Conservation (phyloP, 2,888 invertebrate genomes). For the Ctenicera cuprea region DNA sequence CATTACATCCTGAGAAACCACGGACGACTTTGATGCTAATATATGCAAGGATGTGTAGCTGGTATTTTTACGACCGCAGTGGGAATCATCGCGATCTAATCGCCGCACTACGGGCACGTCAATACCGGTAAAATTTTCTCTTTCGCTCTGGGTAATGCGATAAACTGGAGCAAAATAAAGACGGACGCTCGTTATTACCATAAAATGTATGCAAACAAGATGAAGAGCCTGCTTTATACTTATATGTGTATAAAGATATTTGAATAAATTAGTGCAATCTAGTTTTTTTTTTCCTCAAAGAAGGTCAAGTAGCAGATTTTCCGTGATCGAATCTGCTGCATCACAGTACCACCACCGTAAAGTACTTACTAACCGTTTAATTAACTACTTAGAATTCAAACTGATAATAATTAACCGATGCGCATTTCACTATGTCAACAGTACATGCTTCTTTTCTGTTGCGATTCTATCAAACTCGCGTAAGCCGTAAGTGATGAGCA, state of each 20-base stretch:
- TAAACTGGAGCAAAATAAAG: constrained; percentile 40
- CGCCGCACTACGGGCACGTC: constrained; percentile 3
- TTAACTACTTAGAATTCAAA: constrained; percentile 27
- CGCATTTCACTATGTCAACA: neutral
- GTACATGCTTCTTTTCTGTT: neutral
- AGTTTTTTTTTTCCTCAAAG: constrained; percentile 35
- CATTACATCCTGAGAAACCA: constrained; percentile 46
- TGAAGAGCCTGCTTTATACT: constrained; percentile 4
- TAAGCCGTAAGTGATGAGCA: constrained; percentile 8
- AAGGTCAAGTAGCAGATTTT: constrained; percentile 44
- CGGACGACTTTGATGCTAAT: constrained; percentile 48
- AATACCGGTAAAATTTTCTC: constrained; percentile 5
- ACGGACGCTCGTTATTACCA: neutral
- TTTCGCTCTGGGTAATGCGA: constrained; percentile 4
- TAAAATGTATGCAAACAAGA: constrained; percentile 11
- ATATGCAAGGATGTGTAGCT: constrained; percentile 46
- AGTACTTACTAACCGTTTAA: constrained; percentile 37
- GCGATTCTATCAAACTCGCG: neutral
- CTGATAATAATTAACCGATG: constrained; percentile 12
- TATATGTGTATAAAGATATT: constrained; percentile 33
- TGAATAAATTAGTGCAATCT: constrained; percentile 42
- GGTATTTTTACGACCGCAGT: constrained; percentile 46
- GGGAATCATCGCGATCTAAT: constrained; percentile 38
- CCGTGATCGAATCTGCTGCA: constrained; percentile 39
- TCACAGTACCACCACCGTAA: neutral